Evolutionary conservation across 1,140 invertebrate species (phyloP).

Genomic region (Cherax destructor): DNA sequence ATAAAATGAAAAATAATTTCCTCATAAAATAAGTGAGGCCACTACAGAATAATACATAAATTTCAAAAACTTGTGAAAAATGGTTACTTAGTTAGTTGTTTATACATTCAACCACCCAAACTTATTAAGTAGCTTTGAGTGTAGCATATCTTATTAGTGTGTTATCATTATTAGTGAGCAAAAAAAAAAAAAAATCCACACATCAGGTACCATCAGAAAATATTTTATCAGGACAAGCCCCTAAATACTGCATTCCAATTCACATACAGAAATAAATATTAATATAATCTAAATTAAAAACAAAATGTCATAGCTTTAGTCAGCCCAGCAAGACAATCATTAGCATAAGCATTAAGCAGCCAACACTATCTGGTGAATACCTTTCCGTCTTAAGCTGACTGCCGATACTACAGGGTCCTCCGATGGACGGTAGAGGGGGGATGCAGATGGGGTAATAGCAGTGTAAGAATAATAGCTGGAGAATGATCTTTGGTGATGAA

Average conservation of each 20-base stretch:
- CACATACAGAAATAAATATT: not conserved
- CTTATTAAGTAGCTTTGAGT: not conserved
- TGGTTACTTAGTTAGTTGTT: conserved; percentile 41
- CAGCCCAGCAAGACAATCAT: conserved; percentile 24
- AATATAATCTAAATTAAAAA: not conserved
- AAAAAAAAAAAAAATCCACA: conserved; percentile 35
- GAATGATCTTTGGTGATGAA: conserved; percentile 65
- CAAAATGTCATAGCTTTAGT: conserved; percentile 11
- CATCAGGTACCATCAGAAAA: conserved; percentile 37
- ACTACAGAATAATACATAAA: not conserved
- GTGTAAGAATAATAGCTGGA: conserved; percentile 59
- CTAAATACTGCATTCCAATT: not conserved
- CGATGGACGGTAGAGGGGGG: conserved; percentile 71
- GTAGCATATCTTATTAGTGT: conserved; percentile 40
- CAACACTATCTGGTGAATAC: conserved; percentile 68
- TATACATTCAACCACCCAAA: not conserved
- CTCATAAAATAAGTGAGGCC: no score
- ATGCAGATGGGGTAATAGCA: conserved; percentile 63
- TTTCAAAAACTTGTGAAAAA: not conserved
- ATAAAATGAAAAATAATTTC: no score
- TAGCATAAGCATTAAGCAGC: conserved; percentile 62
- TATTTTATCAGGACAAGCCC: not conserved
- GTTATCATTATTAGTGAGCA: conserved; percentile 51
- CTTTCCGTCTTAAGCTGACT: conserved; percentile 69
- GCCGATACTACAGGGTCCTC: conserved; percentile 71